Evolutionary conservation across 2,113 vertebrate species (phyloP).

Genomic region (Marcusenius ussheri): DNA sequence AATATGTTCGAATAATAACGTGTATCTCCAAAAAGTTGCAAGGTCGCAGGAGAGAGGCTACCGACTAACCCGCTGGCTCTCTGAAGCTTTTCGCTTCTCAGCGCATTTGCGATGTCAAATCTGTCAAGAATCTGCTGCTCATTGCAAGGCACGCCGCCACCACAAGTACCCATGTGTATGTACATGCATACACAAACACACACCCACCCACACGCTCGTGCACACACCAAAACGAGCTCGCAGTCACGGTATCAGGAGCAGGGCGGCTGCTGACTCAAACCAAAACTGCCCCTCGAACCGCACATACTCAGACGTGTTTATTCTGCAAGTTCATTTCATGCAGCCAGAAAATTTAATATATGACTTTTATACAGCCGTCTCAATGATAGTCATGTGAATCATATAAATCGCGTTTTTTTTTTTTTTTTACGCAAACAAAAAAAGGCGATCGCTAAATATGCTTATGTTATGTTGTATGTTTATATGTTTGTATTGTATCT

Average conservation of each 20-base stretch:
- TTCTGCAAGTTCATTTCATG: not conserved
- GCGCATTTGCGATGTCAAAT: not conserved
- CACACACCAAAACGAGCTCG: constrained; percentile 18
- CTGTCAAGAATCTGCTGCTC: not conserved
- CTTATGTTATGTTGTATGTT: not conserved
- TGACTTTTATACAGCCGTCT: not conserved
- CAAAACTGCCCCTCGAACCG: constrained; percentile 48
- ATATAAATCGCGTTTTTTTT: not conserved
- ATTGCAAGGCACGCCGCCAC: not conserved
- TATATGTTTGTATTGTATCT: not conserved
- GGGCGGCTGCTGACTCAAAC: constrained; percentile 62
- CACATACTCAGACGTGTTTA: constrained; percentile 7
- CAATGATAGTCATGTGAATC: not conserved
- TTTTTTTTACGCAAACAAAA: not conserved
- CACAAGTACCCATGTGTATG: not conserved
- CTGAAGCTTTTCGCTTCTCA: not conserved
- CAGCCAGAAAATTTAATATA: not conserved
- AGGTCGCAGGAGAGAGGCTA: not conserved
- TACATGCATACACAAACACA: constrained; percentile 34
- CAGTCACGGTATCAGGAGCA: constrained; percentile 4
- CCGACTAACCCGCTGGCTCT: not conserved
- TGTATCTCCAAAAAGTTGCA: not conserved
- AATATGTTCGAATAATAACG: not conserved
- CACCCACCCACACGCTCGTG: constrained; percentile 30
- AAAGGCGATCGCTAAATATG: not conserved